Base-by-base conservation (phyloP, 2,797 vertebrate genomes). In the Centroberyx gerrardi region DNA sequence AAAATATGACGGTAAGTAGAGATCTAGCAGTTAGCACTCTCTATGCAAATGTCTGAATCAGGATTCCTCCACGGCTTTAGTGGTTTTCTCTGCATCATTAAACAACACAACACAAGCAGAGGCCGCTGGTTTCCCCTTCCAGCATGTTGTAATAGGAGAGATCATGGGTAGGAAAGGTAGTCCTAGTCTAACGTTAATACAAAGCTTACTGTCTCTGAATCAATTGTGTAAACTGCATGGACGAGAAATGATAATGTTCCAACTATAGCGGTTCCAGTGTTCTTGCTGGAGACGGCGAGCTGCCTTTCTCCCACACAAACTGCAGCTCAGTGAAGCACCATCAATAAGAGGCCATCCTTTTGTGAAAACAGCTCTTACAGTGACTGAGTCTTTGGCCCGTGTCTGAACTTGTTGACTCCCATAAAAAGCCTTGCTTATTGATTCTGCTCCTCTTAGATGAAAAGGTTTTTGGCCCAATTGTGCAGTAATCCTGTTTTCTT, bases 381-480 rank as follows among this genome's bases (percentile, higher is more conserved):
- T 72, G 85, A 84, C 81, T 38, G 86, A 82, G 78, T 81, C 68
- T 70, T 72, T 67, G 79, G 84, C 82, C 89, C 61, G 1, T 94
- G 94, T 88, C 94, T 91, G 74, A 88, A 93, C 94, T 90, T 92
- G 94, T 90, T 84, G 86, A 88, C 85, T 83, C 76, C 82, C 59
- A 81, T 27, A 87, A 73, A 89, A 89, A 91, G 84, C 67, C 73
- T 67, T 55, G 76, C 68, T 79, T 81, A 89, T 91, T 92, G 84
- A 94, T 92, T 94, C 89, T 81, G 81, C 84, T 89, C 42, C 83
- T 84, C 79, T 81, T 72, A 85, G 76, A 92, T 91, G 81, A 92
- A 91, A 91, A 89, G 71, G 71, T 66, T 68, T 84, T 81, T 72
- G 80, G 74, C 68, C 61, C 56, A 70, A 86, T 89, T 88, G 81